phyloP scores from a whole-genome alignment of 2,113 vertebrate species.

The Odobenus rosmarus region DNA sequence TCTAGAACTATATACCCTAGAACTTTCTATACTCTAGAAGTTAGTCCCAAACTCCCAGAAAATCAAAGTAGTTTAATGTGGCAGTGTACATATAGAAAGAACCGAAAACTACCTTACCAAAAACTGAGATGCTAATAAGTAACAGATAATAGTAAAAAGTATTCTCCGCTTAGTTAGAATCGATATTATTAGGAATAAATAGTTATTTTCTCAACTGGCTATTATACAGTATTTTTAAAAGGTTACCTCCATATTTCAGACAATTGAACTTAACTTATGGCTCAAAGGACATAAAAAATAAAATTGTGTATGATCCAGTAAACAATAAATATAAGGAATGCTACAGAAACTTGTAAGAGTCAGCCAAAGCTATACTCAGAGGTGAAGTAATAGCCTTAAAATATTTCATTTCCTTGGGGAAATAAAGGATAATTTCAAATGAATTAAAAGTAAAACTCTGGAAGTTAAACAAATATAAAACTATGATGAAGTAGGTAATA shows the following conservation, averaged over 20 bases:
- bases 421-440: background rate
- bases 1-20: background rate
- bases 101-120: background rate
- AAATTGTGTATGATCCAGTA: background rate
- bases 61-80: background rate
- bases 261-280: background rate
- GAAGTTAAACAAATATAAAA: background rate
- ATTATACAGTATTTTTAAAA: background rate
- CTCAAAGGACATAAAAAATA: background rate
- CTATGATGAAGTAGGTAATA: background rate
- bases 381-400: slow-evolving; percentile 59
- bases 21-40: background rate
- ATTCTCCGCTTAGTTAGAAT: background rate
- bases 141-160: background rate
- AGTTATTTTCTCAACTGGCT: background rate
- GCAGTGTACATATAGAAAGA: background rate
- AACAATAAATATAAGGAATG: background rate
- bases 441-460: slow-evolving; percentile 12
- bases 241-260: slow-evolving; percentile 2
- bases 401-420: background rate
- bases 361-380: slow-evolving; percentile 55
- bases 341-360: background rate
- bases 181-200: slow-evolving; percentile 15
- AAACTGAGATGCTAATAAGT: background rate
- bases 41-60: background rate